A percentile compares a stretch with the other conserved stretches of the same genome.
Conservation (phyloP, 2,888 invertebrate species). For the Trachelus iudaicus region DNA sequence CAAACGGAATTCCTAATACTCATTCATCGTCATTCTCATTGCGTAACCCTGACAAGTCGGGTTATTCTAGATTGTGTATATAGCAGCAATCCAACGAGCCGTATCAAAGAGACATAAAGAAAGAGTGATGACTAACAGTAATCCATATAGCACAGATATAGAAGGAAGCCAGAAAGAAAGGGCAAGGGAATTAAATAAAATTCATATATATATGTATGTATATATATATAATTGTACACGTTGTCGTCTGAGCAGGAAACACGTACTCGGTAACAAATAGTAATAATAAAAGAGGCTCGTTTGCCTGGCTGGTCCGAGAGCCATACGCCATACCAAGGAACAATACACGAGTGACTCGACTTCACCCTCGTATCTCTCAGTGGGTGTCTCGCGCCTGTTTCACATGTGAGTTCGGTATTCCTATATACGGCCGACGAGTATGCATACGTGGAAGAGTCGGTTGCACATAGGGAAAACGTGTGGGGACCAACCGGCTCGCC, state of each 20-base stretch:
- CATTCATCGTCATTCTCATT: background rate
- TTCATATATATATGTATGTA: background rate
- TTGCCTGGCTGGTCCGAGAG: constrained; percentile 33
- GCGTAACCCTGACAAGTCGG: background rate
- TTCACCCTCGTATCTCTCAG: constrained; percentile 2
- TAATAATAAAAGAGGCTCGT: constrained; percentile 50
- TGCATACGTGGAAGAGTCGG: background rate
- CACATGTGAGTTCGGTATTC: background rate
- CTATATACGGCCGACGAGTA: background rate
- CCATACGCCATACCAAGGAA: constrained; percentile 45
- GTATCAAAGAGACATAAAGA: constrained; percentile 20
- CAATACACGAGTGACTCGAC: constrained; percentile 32
- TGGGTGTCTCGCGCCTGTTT: background rate
- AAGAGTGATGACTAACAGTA: background rate
- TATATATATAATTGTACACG: constrained; percentile 7
- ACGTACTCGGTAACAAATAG: constrained; percentile 49
- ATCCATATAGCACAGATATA: constrained; percentile 23
- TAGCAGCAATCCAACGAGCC: constrained; percentile 13
- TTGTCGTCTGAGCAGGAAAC: constrained; percentile 46
- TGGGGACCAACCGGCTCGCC: background rate
- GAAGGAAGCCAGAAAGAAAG: background rate
- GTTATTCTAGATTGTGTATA: background rate
- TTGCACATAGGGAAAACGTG: background rate
- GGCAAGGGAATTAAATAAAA: background rate
- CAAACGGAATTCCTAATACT: background rate